Evolutionary conservation across 1,140 invertebrate genomes (phyloP).

Genomic region (Prorops nasuta): DNA sequence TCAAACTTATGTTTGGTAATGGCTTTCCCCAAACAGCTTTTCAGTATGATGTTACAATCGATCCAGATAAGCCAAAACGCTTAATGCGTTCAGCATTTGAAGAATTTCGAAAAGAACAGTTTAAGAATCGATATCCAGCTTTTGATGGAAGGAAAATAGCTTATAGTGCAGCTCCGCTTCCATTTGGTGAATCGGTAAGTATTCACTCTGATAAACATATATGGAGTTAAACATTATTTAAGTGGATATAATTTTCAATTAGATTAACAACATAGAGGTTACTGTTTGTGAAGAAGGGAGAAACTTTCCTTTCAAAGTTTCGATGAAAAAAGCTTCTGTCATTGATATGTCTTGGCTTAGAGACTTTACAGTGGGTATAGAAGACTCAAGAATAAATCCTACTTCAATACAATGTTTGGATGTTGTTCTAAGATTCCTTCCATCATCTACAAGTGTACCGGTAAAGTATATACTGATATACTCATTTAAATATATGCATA

Average conservation of each 20-base stretch:
- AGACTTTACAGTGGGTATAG: slow-evolving; percentile 48
- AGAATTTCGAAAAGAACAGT: slow-evolving; percentile 32
- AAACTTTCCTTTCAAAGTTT: slow-evolving; percentile 59
- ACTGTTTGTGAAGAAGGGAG: slow-evolving; percentile 47
- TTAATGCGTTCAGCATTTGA: slow-evolving; percentile 47
- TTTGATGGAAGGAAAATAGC: slow-evolving; percentile 74
- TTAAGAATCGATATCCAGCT: slow-evolving; percentile 55
- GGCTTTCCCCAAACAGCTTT: slow-evolving; percentile 46
- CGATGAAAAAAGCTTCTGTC: slow-evolving; percentile 59
- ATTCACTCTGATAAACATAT: background rate
- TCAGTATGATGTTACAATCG: slow-evolving; percentile 60
- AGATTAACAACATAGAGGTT: slow-evolving; percentile 17
- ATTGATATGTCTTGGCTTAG: slow-evolving; percentile 60
- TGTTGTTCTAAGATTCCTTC: slow-evolving; percentile 63
- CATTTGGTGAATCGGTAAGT: slow-evolving; percentile 29
- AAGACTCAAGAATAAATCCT: slow-evolving; percentile 57
- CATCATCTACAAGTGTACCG: background rate
- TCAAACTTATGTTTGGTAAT: slow-evolving; percentile 51
- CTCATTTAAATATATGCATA: background rate
- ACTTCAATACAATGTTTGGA: slow-evolving; percentile 77
- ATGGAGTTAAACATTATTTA: background rate
- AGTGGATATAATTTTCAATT: background rate
- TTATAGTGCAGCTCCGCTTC: slow-evolving; percentile 51
- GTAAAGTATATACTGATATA: background rate
- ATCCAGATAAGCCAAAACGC: slow-evolving; percentile 56